Conservation (phyloP, 2,113 vertebrate species). For the Barbus barbus region DNA sequence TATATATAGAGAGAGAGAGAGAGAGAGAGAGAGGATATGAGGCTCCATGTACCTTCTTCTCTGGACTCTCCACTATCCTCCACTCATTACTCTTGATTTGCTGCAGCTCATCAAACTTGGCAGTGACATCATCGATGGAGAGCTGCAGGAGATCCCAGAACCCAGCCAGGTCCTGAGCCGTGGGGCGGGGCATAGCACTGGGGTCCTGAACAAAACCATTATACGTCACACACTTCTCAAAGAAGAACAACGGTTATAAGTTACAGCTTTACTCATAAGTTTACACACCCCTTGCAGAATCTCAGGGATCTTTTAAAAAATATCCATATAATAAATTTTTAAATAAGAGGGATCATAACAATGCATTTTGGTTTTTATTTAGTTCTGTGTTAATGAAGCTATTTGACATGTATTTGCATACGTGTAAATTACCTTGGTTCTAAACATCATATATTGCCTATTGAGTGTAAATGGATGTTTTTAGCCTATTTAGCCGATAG, state of each 20-base stretch:
- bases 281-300: background rate
- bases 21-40: too few relatives aligned
- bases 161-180: constrained; percentile 96
- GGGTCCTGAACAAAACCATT: constrained; percentile 81
- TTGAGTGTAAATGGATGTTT: background rate
- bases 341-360: background rate
- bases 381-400: background rate
- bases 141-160: constrained; percentile 99
- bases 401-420: background rate
- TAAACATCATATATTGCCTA: background rate
- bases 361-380: background rate
- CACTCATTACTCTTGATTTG: constrained; percentile 93
- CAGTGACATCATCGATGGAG: constrained; percentile 96
- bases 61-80: constrained; percentile 87
- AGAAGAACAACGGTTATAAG: background rate
- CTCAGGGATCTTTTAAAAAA: background rate
- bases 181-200: constrained; percentile 97
- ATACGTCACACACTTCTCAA: background rate
- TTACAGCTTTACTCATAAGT: background rate
- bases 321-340: too few relatives aligned
- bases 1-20: too few relatives aligned
- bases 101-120: constrained; percentile 97
- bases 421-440: background rate
- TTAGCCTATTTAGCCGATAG: background rate
- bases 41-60: constrained; percentile 84